Conservation (phyloP, 1,140 invertebrate genomes). For the Tetragonula clypearis region DNA sequence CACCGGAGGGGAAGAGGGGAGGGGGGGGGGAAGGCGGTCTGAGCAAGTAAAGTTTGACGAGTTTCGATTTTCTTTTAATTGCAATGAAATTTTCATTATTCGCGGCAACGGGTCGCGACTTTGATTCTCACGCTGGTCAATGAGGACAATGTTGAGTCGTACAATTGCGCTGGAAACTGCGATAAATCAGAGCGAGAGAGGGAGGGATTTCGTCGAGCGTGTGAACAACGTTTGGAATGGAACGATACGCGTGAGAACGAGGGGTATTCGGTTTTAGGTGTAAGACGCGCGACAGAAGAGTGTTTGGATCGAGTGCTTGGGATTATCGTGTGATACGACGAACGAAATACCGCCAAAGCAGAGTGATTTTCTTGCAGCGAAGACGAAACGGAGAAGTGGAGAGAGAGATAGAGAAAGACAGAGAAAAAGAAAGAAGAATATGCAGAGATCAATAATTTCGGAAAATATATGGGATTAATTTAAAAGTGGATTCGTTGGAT, state of each 20-base stretch:
- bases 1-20: no score
- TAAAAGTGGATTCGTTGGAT: no score
- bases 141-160: not conserved
- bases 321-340: not conserved
- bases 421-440: not conserved
- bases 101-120: not conserved
- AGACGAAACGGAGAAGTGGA: no score
- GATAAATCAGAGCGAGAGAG: not conserved
- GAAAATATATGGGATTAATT: no score
- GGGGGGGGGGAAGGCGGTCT: no score
- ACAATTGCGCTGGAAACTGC: not conserved
- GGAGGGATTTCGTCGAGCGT: not conserved
- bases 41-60: conserved; percentile 3
- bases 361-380: no score
- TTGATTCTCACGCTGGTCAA: not conserved
- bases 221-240: not conserved
- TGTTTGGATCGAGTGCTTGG: not conserved
- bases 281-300: not conserved
- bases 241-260: not conserved
- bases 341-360: not conserved
- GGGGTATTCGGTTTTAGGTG: not conserved
- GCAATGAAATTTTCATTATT: not conserved
- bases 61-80: conserved; percentile 22
- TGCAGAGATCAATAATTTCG: not conserved
- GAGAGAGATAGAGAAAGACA: not conserved